phyloP scores from a whole-genome alignment of 2,113 vertebrate species.

The Heptranchias perlo region DNA sequence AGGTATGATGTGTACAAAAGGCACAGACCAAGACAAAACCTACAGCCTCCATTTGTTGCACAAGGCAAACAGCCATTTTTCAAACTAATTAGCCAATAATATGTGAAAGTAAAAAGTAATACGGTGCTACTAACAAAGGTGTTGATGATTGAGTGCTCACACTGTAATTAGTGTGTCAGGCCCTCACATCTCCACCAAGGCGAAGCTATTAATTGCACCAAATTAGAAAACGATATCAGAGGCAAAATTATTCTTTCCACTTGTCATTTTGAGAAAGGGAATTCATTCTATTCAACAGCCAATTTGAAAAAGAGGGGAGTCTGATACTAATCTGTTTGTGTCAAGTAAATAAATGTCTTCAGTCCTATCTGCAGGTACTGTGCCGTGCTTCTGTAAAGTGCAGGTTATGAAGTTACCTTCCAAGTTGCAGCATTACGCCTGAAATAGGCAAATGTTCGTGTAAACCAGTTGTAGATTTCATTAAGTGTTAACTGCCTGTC shows the following conservation, averaged over 20 bases:
- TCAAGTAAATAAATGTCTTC: constrained; percentile 85
- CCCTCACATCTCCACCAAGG: constrained; percentile 87
- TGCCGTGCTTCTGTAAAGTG: constrained; percentile 52
- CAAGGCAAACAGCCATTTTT: constrained; percentile 97
- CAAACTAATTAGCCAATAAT: constrained; percentile 99
- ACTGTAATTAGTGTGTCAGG: constrained; percentile 98
- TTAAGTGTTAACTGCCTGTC: constrained; percentile 99
- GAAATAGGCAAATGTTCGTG: constrained; percentile 98
- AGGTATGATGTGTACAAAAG: constrained; percentile 81
- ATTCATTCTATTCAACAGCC: constrained; percentile 80
- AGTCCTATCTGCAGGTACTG: constrained; percentile 59
- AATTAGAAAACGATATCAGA: constrained; percentile 99
- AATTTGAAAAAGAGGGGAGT: constrained; percentile 75
- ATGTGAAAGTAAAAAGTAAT: constrained; percentile 85
- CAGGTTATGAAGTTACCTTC: constrained; percentile 77
- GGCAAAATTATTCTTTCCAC: constrained; percentile 93
- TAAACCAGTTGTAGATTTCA: constrained; percentile 99
- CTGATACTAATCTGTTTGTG: constrained; percentile 76
- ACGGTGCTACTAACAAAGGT: constrained; percentile 95
- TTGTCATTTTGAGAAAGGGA: constrained; percentile 95
- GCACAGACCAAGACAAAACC: constrained; percentile 74
- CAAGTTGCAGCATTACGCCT: constrained; percentile 98
- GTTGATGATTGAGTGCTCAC: constrained; percentile 99
- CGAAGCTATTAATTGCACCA: constrained; percentile 97
- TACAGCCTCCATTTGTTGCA: constrained; percentile 78